Base-by-base conservation (phyloP, 2,888 invertebrate genomes). In the Ophraella communa region DNA sequence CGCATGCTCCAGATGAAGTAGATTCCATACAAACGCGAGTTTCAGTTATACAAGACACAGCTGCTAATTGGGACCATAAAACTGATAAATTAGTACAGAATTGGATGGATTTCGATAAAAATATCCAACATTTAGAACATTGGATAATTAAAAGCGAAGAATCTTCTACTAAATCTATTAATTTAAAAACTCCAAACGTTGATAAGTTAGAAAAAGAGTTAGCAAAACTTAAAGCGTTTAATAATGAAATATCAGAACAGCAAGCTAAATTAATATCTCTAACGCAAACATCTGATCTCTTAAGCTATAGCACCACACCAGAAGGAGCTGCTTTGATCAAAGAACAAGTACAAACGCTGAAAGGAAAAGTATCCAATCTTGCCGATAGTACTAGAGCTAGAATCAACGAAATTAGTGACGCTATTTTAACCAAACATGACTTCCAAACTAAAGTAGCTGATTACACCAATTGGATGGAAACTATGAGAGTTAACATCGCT, bases 221-320 rank as follows among this genome's bases (percentile, higher is more conserved):
- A 45, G 87, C 89, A 39, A 89, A 89, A 77, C 81, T 94, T 0
- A 94, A 94, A 79, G 91, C 91, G 1, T 89, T 91, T 68, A 92
- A 92, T 70, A 93, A 93, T 75, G 93, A 94, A 78, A 89, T 96
- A 70, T 91, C 92, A 0, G 91, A 92, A 76, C 93, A 94, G 74
- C 93, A 94, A 81, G 91, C 92, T 0, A 92, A 93, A 79, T 83
- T 95, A 47, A 91, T 94, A 42, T 87, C 89, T 1, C 80, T 95
- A 45, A 92, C 92, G 0, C 93, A 94, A 79, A 88, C 87, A 49
- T 90, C 91, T 68, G 95, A 95, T 78, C 88, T 89, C 62, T 90
- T 95, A 20, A 89, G 91, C 64, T 89, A 93, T 73, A 87, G 87
- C 68, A 84, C 95, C 54, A 89, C 91, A 39, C 88, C 93, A 0